Conservation (phyloP, 2,113 vertebrate genomes). For the Synchiropus splendidus region DNA sequence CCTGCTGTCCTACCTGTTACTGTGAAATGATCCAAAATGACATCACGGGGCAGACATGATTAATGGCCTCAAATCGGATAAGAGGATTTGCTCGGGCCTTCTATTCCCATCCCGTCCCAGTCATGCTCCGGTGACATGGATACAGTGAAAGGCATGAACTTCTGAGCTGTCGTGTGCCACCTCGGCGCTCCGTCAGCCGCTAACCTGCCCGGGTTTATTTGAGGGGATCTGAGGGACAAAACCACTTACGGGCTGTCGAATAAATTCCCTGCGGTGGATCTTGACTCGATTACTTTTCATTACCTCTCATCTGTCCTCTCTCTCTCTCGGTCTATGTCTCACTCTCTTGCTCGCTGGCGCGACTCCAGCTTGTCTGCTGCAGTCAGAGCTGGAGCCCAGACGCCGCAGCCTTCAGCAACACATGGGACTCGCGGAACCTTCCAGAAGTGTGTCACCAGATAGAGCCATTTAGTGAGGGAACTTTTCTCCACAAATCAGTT, state of each 20-base stretch:
- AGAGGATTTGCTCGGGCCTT: slow-evolving; percentile 44
- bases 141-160: slow-evolving; percentile 45
- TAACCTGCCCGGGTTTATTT: slow-evolving; percentile 23
- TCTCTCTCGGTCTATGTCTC: slow-evolving; percentile 6
- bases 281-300: slow-evolving; percentile 15
- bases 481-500: slow-evolving; percentile 18
- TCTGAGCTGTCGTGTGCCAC: slow-evolving; percentile 14
- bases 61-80: slow-evolving; percentile 55
- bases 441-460: slow-evolving; percentile 34
- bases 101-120: slow-evolving; percentile 50
- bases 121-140: slow-evolving; percentile 55
- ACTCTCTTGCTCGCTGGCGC: slow-evolving; percentile 35
- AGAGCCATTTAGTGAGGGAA: slow-evolving; percentile 9
- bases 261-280: slow-evolving; percentile 29
- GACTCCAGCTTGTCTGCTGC: slow-evolving; percentile 59
- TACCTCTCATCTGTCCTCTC: slow-evolving; percentile 3
- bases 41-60: slow-evolving; percentile 54
- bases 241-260: slow-evolving; percentile 34
- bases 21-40: slow-evolving; percentile 46
- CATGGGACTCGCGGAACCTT: slow-evolving; percentile 35
- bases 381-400: slow-evolving; percentile 51
- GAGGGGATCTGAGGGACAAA: slow-evolving; percentile 32
- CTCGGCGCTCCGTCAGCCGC: no score
- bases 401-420: slow-evolving; percentile 46
- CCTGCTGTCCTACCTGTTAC: slow-evolving; percentile 40